Evolutionary conservation across 2,888 invertebrate species (phyloP), one percentile per base, ranked within the genome.

Genomic region (Diaprepes abbreviatus): DNA sequence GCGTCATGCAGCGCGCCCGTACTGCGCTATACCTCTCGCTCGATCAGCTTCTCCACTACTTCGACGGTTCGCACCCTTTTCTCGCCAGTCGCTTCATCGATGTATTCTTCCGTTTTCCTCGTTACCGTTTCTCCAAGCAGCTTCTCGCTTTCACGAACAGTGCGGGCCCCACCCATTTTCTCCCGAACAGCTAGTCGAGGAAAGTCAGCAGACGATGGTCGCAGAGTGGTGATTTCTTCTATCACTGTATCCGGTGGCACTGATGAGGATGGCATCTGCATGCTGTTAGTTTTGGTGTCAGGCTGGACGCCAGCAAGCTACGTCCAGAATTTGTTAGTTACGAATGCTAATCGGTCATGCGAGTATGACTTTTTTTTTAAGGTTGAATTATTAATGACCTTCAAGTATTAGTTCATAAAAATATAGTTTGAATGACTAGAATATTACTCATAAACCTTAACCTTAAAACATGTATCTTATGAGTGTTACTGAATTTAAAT

Each of bases 11-110:
- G 78, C 72, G 72, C 70, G 66, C 45, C 57, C 68, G 54, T 59
- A 55, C 70, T 67, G 62, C 70, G 63, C 74, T 82, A 82, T 94
- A 95, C 95, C 95, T 95, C 95, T 89, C 93, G 94, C 88, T 95
- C 95, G 88, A 95, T 94, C 87, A 94, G 91, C 89, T 95, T 95
- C 89, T 95, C 95, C 86, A 95, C 93, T 88, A 94, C 94, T 89
- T 95, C 94, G 86, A 95, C 91, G 80, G 95, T 95, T 87, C 95
- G 90, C 84, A 95, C 91, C 87, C 91, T 92, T 85, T 90, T 91
- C 85, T 93, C 92, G 81, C 95, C 95, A 78, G 94, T 94, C 79
- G 89, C 86, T 79, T 94, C 94, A 86, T 95, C 94, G 80, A 93
- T 85, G 86, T 92, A 94, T 86, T 95, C 95, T 87, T 95, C 95